Conservation (phyloP, 2,888 invertebrate species). For the Leptinotarsa rubiginosa region DNA sequence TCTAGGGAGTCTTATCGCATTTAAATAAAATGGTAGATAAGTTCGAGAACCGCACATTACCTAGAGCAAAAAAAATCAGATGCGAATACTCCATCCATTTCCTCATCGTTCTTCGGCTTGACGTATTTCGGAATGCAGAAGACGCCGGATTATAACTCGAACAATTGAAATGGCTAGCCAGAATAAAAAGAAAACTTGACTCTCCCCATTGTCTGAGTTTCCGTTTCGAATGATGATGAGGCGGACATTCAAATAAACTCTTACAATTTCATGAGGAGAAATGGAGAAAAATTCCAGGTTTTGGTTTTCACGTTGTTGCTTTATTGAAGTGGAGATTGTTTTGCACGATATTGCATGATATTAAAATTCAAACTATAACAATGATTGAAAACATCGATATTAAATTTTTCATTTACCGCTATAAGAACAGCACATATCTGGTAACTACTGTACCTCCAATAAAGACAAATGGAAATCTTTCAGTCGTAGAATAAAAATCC, state of each 20-base stretch:
- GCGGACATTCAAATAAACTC: slow-evolving; percentile 12
- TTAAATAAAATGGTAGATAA: slow-evolving; percentile 11
- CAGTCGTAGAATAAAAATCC: no score
- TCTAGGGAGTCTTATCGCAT: neutral
- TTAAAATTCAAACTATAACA: no score
- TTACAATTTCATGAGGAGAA: neutral
- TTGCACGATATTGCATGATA: no score
- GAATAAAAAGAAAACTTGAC: slow-evolving; percentile 25
- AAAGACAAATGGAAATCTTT: no score
- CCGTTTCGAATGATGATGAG: neutral
- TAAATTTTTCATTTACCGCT: no score
- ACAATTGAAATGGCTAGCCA: slow-evolving; percentile 34
- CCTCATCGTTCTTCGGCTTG: neutral
- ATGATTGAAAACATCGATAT: no score
- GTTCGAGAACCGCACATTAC: slow-evolving; percentile 1
- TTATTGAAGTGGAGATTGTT: no score
- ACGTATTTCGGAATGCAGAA: slow-evolving; percentile 3
- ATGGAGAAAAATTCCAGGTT: neutral
- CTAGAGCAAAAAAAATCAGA: neutral
- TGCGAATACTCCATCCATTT: neutral
- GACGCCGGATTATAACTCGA: slow-evolving; percentile 29
- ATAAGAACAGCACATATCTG: no score
- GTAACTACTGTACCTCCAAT: no score
- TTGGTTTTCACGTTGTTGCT: no score
- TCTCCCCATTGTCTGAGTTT: slow-evolving; percentile 19